phyloP scores from a whole-genome alignment of 1,140 invertebrate genomes.

The Dufourea novaeangliae region DNA sequence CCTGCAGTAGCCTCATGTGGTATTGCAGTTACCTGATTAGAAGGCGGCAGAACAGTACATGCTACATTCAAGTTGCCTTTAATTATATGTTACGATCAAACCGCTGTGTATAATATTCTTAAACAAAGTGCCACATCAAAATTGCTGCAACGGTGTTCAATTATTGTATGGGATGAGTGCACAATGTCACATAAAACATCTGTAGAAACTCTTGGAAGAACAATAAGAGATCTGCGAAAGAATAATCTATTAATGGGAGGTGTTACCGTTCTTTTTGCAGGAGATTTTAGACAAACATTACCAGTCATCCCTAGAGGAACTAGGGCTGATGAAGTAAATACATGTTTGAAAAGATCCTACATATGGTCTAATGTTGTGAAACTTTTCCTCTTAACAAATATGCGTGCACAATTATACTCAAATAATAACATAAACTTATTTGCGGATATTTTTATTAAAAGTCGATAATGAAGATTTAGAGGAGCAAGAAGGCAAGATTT shows the following conservation, averaged over 20 bases:
- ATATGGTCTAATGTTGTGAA: neutral
- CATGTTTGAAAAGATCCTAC: neutral
- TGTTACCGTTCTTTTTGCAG: neutral
- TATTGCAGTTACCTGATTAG: neutral
- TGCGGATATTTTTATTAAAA: too few relatives aligned
- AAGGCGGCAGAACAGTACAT: neutral
- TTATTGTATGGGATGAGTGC: neutral
- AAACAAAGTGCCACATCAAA: neutral
- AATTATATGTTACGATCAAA: too few relatives aligned
- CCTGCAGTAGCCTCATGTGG: neutral
- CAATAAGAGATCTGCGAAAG: neutral
- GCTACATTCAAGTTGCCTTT: too few relatives aligned
- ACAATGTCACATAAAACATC: neutral
- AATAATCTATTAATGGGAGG: neutral
- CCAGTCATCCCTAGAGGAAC: neutral
- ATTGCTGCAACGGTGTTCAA: neutral
- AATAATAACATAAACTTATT: neutral
- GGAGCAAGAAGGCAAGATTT: too few relatives aligned
- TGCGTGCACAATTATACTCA: neutral
- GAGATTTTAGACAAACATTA: neutral
- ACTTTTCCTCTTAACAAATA: neutral
- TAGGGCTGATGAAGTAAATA: neutral
- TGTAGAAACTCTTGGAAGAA: neutral
- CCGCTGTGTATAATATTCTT: too few relatives aligned
- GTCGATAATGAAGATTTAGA: too few relatives aligned